phyloP scores from a whole-genome alignment of 2,797 vertebrate genomes.

The Lacerta bilineata region DNA sequence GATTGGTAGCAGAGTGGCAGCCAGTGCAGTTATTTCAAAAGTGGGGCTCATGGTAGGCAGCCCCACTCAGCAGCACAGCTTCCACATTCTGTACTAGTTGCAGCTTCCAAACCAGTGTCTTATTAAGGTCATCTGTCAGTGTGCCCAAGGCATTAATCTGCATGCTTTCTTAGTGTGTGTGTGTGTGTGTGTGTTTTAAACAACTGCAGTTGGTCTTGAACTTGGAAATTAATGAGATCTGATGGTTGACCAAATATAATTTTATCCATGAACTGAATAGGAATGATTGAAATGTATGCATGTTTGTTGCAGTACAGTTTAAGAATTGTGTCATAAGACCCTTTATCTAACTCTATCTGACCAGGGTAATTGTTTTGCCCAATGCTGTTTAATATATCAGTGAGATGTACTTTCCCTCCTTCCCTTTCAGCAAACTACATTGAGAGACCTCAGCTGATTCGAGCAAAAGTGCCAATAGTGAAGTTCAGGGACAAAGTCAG shows the following conservation, averaged over 20 bases:
- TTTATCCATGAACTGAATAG: conserved; percentile 2
- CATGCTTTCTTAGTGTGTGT: neutral
- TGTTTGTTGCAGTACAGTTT: neutral
- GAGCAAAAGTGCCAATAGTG: conserved; percentile 98
- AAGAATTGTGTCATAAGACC: neutral
- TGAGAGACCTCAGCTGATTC: conserved; percentile 91
- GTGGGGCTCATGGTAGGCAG: no score
- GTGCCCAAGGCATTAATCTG: conserved; percentile 1
- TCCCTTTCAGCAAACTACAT: conserved; percentile 82
- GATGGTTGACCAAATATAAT: neutral
- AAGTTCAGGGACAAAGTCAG: conserved; percentile 95
- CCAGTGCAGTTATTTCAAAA: no score
- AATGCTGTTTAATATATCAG: neutral
- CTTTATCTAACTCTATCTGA: neutral
- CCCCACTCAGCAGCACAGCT: no score
- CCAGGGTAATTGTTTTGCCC: neutral
- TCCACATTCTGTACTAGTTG: no score
- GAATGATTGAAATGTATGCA: neutral
- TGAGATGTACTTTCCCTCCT: conserved; percentile 34
- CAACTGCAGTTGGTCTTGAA: neutral
- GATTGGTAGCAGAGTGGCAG: no score
- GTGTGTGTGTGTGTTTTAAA: neutral
- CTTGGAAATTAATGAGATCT: neutral
- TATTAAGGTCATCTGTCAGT: no score
- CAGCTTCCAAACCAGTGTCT: no score